Conservation (phyloP, 2,888 invertebrate species). For the Metopia argyrocephala region DNA sequence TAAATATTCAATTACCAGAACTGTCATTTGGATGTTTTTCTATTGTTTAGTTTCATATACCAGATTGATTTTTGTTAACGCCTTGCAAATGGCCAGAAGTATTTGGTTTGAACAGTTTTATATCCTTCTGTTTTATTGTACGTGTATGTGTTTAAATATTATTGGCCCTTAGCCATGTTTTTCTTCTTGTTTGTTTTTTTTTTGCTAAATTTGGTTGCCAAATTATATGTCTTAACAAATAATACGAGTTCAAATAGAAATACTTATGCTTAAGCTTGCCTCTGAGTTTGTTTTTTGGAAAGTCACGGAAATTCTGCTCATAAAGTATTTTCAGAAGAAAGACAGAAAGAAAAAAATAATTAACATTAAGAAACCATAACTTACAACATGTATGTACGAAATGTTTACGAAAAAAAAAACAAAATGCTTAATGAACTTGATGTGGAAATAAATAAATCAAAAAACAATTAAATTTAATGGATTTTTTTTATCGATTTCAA, state of each 20-base stretch:
- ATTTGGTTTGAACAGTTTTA: background rate
- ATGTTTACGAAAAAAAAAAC: background rate
- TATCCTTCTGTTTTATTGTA: slow-evolving; percentile 15
- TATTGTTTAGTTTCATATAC: slow-evolving; percentile 43
- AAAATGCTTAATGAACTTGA: background rate
- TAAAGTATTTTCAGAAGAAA: background rate
- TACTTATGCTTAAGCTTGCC: background rate
- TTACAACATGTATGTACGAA: too few relatives aligned
- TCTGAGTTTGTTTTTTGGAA: background rate
- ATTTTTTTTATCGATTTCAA: slow-evolving; percentile 1
- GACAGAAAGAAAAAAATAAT: background rate
- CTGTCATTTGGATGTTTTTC: slow-evolving; percentile 51
- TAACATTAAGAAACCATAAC: background rate
- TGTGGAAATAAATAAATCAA: background rate
- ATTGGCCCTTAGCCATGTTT: slow-evolving; percentile 47
- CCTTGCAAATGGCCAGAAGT: slow-evolving; percentile 49
- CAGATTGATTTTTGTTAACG: slow-evolving; percentile 62
- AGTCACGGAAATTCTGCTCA: background rate
- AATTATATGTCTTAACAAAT: background rate
- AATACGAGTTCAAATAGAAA: background rate
- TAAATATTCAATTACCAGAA: slow-evolving; percentile 60
- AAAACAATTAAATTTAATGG: slow-evolving; percentile 14
- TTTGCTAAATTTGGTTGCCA: slow-evolving; percentile 26
- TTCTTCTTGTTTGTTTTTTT: too few relatives aligned
- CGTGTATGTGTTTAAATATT: slow-evolving; percentile 25